A percentile compares a stretch with the other conserved stretches of the same genome.
Conservation (phyloP, 1,140 invertebrate genomes). For the Aethina tumida region DNA sequence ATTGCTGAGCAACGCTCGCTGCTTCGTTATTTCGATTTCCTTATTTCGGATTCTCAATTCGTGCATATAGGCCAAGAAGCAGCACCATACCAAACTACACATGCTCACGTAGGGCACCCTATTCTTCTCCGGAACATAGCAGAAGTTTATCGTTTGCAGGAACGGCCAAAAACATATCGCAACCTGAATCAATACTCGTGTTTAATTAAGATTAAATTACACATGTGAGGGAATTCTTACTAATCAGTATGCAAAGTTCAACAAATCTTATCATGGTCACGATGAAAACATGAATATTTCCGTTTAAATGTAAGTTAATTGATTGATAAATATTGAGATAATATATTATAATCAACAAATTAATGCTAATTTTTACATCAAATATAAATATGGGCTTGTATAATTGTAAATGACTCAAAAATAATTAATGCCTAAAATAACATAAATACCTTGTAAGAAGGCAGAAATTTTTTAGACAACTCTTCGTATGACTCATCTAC, state of each 20-base stretch:
- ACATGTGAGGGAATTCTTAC: neutral
- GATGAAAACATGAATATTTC: too few relatives aligned
- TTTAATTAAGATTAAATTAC: neutral
- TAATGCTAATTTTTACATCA: too few relatives aligned
- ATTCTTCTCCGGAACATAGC: conserved; percentile 65
- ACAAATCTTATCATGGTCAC: neutral
- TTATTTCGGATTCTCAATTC: conserved; percentile 47
- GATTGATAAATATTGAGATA: too few relatives aligned
- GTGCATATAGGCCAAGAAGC: conserved; percentile 80
- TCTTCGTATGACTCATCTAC: conserved; percentile 55
- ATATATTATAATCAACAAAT: too few relatives aligned
- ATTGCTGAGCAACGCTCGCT: neutral
- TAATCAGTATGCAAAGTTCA: conserved; percentile 7
- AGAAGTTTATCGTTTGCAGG: conserved; percentile 73
- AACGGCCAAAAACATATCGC: conserved; percentile 71
- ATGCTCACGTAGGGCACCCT: conserved; percentile 73
- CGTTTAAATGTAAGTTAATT: too few relatives aligned
- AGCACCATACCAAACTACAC: conserved; percentile 76
- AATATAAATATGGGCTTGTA: too few relatives aligned
- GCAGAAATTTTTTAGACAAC: conserved; percentile 64
- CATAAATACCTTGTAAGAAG: conserved; percentile 66
- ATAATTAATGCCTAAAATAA: too few relatives aligned
- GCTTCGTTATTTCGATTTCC: conserved; percentile 17
- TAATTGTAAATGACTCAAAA: too few relatives aligned
- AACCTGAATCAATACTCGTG: conserved; percentile 44